Base-by-base conservation (phyloP, 2,113 vertebrate genomes). In the Coptodon rendalli region DNA sequence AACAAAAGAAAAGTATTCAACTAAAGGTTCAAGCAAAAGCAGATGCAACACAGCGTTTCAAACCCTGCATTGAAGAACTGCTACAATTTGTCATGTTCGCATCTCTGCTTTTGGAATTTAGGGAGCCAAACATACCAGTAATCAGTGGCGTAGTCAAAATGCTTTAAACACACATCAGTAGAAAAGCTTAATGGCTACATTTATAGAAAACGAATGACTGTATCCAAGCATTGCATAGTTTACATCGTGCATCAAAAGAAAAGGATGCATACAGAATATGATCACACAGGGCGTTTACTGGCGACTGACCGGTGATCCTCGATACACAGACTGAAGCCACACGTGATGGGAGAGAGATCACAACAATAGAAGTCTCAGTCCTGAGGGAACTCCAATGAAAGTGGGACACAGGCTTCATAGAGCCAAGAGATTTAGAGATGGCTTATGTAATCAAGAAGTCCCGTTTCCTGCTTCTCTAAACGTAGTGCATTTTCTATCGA, bases 241-340 rank as follows among this genome's bases (percentile, higher is more conserved):
- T 43, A 59, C 63, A 71, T 73, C 86, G 40, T 94, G 92, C 93
- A 92, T 90, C 36, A 93, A 89, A 89, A 48, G 24, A 93, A 88
- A 87, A 50, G 38, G 86, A 85, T 86, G 89, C 86, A 93, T 85
- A 90, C 81, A 92, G 80, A 29, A 78, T 34, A 71, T 80, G 85
- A 91, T 87, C 89, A 87, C 90, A 93, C 89, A 84, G 80, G 89
- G 48, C 7, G 50, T 83, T 91, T 73, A 90, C 86, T 73, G 78
- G 87, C 48, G 84, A 99, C 98, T 97, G 97, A 99, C 98, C 98
- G 98, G 98, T 93, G 98, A 98, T 98, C 98, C 98, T 98, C 97
- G 97, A 96, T 98, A 98, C 91, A 97, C 79, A 95, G 98, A 98
- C 98, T 99, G 95, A 94, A 89, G 92, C 82, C 92, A 81, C 84